phyloP scores from a whole-genome alignment of 2,113 vertebrate species.

The Ictidomys tridecemlineatus region DNA sequence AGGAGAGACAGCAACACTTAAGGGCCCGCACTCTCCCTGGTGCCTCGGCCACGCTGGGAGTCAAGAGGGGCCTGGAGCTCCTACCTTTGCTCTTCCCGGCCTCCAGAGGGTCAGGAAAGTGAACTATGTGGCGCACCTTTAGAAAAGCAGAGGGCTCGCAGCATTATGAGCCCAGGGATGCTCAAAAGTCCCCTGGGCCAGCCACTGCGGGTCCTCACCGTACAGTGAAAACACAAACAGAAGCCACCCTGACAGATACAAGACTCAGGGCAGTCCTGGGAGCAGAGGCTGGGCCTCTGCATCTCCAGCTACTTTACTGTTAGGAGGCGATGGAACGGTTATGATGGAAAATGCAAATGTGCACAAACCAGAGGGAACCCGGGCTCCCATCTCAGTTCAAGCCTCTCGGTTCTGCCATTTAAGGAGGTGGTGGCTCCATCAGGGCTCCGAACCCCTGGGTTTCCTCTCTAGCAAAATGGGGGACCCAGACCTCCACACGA shows the following conservation, averaged over 20 bases:
- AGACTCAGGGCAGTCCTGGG: neutral
- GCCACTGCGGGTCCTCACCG: neutral
- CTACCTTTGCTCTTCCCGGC: neutral
- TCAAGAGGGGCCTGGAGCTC: rapidly evolving
- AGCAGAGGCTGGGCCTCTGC: neutral
- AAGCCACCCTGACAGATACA: neutral
- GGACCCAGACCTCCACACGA: neutral
- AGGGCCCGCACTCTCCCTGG: neutral
- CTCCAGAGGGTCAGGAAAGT: neutral
- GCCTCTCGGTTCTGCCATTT: neutral
- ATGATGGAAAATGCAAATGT: rapidly evolving
- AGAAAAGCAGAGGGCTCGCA: neutral
- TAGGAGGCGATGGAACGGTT: rapidly evolving
- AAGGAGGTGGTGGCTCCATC: neutral
- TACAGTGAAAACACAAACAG: neutral
- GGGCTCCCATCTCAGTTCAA: neutral
- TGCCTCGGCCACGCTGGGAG: neutral
- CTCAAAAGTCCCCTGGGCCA: neutral
- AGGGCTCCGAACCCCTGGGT: neutral
- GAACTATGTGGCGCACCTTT: no score
- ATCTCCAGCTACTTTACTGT: neutral
- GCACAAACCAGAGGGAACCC: no score
- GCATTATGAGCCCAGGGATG: rapidly evolving
- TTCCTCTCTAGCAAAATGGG: neutral
- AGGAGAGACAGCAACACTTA: conserved; percentile 23